Conservation (phyloP, 1,140 invertebrate genomes). For the Manduca sexta region DNA sequence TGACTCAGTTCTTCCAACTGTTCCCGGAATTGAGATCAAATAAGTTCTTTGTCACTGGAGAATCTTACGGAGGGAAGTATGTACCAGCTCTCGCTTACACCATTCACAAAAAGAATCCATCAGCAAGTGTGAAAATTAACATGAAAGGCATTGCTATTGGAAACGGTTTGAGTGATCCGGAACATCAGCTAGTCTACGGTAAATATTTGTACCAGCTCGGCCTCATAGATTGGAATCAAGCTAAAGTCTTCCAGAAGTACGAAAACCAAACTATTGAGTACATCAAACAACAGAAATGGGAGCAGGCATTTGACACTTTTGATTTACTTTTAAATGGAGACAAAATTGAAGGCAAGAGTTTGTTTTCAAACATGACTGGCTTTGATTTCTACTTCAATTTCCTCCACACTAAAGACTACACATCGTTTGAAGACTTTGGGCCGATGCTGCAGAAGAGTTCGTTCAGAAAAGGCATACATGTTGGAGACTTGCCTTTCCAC, state of each 20-base stretch:
- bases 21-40: constrained; percentile 79
- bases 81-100: constrained; percentile 85
- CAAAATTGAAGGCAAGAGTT: constrained; percentile 74
- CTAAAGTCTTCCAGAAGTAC: constrained; percentile 75
- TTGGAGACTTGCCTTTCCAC: constrained; percentile 84
- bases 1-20: constrained; percentile 83
- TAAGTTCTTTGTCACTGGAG: constrained; percentile 87
- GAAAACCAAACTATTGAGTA: constrained; percentile 74
- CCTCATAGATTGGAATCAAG: constrained; percentile 80
- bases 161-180: constrained; percentile 88
- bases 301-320: constrained; percentile 80
- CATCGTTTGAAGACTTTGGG: constrained; percentile 56
- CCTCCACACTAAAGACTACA: constrained; percentile 74
- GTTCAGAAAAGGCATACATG: constrained; percentile 84
- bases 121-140: constrained; percentile 76
- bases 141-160: constrained; percentile 87
- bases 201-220: constrained; percentile 89
- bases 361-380: constrained; percentile 87
- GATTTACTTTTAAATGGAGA: constrained; percentile 84
- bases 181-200: constrained; percentile 85
- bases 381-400: constrained; percentile 88
- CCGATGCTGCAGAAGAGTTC: constrained; percentile 76
- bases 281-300: constrained; percentile 78
- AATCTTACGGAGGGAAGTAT: constrained; percentile 92
- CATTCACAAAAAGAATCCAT: constrained; percentile 78